Base-by-base conservation (phyloP, 2,113 vertebrate species). In the Cebus imitator region DNA sequence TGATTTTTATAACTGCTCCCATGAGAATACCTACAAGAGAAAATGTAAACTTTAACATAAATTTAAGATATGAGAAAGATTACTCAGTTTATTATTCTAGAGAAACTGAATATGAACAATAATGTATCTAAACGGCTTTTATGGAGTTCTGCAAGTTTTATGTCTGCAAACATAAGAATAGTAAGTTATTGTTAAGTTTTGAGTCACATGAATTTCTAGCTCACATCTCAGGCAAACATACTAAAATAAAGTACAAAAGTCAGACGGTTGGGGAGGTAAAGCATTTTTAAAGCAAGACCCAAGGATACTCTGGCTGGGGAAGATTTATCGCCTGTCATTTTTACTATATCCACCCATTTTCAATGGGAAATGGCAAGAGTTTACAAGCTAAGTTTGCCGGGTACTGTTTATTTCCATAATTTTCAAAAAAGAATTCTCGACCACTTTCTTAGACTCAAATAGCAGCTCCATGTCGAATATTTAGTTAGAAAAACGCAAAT, bases 1-100 rank as follows among this genome's bases (percentile, higher is more conserved):
- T 99, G 98, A 99, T 99, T 99, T 99, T 99, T 98, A 99, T 99
- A 96, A 99, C 99, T 75, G 99, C 99, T 98, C 99, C 99, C 99
- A 99, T 99, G 96, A 99, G 98, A 97, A 99, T 99, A 93, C 99
- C 99, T 99, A 98, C 61, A 98, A 98, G 97, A 96, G 76, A 97
- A 92, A 97, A 96, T 3, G 3, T 37, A 81, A 32, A 92, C 55
- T 57, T 95, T 64, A 97, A 85, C 32, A 93, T 43, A 94, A 87
- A 50, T 57, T 61, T 91, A 79, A 95, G 76, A 75, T 16, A 76
- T 4, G 35, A 86, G 30, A 61, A 90, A 80, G 43, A 81, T 37
- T 27, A 12, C 45, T 55, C 45, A 35, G 43, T 14, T 91, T 48
- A 79, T 58, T 48, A 58, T 57, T 70, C 79, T 92, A 79, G 57